Evolutionary conservation across 2,888 invertebrate genomes (phyloP), one percentile per base, ranked within the genome.

Genomic region (Drosophila siamana): DNA sequence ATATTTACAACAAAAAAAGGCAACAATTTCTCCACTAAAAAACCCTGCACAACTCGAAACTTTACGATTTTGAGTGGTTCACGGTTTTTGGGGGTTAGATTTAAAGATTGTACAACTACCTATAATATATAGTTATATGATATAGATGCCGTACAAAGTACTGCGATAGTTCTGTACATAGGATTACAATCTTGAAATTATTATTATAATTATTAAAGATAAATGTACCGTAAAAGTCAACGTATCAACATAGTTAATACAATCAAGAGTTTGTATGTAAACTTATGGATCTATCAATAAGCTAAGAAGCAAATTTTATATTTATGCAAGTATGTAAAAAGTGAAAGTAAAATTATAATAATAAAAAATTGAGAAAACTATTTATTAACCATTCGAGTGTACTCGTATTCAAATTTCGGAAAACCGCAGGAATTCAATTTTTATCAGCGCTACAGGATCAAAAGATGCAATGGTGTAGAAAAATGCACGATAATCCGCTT

Each of bases 91-190:
- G n/a, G n/a, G n/a, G n/a, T 0, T 24, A 54, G 33, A 16, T 15
- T 47, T 76, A 71, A 50, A 19, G 26, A 30, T 46, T 54, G 59
- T 73, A 74, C 73, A 63, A 78, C 44, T 63, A 78, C 33, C 33
- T 74, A 59, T 51, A 57, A 54, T 60, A 48, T 61, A 74, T 2
- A 38, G 36, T 15, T 61, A 75, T 55, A 26, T 33, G n/a, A 33
- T 33, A 71, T 86, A 86, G 88, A 72, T 75, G 88, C 84, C 66
- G 87, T 88, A 88, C 87, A 62, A 88, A 88, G 89, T 88, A 88
- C 87, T 64, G 85, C 76, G 77, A 69, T 86, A 82, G 50, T 47
- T 44, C 33, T 68, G 75, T 74, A 65, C 50, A 76, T 79, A 75
- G 48, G 59, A 51, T 40, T 48, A 59, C 47, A 64, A 46, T n/a